These are phyloP conservation scores for Phaethornis superciliosus DNA, from an alignment of 2,113 vertebrate genomes.

Conservation along the genomic window DNA sequence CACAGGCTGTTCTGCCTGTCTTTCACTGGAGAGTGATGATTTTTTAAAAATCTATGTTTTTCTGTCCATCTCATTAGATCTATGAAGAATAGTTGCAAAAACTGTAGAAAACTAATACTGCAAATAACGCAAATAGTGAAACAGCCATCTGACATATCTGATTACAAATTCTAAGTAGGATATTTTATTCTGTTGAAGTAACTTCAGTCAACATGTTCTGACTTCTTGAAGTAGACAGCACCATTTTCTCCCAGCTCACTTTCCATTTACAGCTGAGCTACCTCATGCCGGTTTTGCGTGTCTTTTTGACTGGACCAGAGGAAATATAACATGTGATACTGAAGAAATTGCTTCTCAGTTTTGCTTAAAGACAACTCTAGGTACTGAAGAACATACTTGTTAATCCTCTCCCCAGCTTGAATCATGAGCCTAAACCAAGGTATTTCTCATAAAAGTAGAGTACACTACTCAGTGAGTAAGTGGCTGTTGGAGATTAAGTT, in stretches of 20 bases:
- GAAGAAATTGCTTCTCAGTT: background rate
- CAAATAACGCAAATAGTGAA: background rate
- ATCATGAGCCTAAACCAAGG: accelerated
- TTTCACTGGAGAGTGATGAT: background rate
- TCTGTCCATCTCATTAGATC: background rate
- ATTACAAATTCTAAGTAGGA: background rate
- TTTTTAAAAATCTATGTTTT: background rate
- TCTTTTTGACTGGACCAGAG: background rate
- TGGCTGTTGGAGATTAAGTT: background rate
- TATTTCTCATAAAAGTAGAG: background rate
- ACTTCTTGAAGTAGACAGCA: background rate
- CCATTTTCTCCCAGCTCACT: background rate
- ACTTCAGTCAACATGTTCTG: background rate
- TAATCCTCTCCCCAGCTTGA: background rate
- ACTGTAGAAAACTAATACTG: background rate
- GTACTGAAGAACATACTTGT: background rate
- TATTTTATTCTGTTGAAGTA: background rate
- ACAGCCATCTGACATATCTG: background rate
- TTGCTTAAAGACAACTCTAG: background rate
- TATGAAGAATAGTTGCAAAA: background rate
- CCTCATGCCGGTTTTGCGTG: background rate
- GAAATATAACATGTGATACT: background rate
- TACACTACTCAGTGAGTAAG: background rate
- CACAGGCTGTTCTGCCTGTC: background rate
- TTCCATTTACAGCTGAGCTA: background rate